Evolutionary conservation across 2,113 vertebrate genomes (phyloP).

Genomic region (Macquaria australasica): DNA sequence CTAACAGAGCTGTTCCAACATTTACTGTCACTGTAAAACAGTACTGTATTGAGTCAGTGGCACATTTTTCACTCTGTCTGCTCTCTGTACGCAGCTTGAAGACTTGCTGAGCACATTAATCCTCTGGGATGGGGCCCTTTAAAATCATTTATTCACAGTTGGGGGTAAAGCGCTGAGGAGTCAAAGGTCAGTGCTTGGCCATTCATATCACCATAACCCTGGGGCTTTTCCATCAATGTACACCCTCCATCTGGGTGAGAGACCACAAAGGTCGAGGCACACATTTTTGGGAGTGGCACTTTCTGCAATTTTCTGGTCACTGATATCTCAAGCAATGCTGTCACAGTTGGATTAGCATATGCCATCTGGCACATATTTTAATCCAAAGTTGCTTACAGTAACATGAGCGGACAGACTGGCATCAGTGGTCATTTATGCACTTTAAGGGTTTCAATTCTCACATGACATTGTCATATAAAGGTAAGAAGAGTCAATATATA

Average conservation of each 20-base stretch:
- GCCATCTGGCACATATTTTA: conserved; percentile 25
- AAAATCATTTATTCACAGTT: conserved; percentile 77
- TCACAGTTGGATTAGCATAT: conserved; percentile 24
- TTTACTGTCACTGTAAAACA: conserved; percentile 38
- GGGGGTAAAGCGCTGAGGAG: conserved; percentile 57
- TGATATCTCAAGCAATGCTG: conserved; percentile 31
- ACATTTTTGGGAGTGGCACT: conserved; percentile 21
- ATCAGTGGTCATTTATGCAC: conserved; percentile 24
- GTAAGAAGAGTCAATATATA: not conserved
- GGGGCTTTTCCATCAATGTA: conserved; percentile 61
- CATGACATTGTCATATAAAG: not conserved
- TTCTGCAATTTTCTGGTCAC: conserved; percentile 56
- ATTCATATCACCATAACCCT: conserved; percentile 67
- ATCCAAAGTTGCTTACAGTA: conserved; percentile 8
- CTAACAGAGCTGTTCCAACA: conserved; percentile 38
- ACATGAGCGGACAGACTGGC: conserved; percentile 1
- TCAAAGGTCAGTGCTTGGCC: conserved; percentile 74
- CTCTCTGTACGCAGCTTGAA: conserved; percentile 55
- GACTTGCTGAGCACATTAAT: conserved; percentile 64
- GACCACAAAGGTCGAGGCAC: conserved; percentile 53
- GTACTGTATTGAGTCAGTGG: conserved; percentile 22
- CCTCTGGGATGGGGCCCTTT: conserved; percentile 68
- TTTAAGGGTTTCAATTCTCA: not conserved
- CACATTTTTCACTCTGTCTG: conserved; percentile 53
- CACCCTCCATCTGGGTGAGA: conserved; percentile 42